A percentile compares a stretch with the other conserved stretches of the same genome.
These are phyloP conservation scores for Chaetophractus vellerosus DNA, from an alignment of 2,797 vertebrate species.

Conservation along the genomic window DNA sequence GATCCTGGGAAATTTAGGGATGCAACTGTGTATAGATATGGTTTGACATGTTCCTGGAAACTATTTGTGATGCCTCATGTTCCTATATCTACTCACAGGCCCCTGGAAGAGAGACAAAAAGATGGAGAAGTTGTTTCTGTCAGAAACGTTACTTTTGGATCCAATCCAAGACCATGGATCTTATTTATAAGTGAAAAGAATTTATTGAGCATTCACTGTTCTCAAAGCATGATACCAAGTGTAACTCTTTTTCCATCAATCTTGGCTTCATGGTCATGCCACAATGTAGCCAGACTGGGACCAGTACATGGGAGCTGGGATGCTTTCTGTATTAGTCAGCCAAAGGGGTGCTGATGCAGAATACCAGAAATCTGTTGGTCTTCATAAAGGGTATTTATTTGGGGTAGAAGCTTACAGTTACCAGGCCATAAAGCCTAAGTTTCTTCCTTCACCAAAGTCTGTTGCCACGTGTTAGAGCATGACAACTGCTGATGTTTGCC, in stretches of 20 bases:
- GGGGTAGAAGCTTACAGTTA: too few species aligned
- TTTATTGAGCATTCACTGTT: neutral
- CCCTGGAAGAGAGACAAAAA: neutral
- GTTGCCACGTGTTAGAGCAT: too few species aligned
- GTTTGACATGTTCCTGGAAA: constrained; percentile 22
- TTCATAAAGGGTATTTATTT: too few species aligned
- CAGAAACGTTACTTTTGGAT: neutral
- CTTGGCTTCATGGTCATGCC: neutral
- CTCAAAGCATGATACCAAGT: neutral
- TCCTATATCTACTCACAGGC: neutral
- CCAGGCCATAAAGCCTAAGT: too few species aligned
- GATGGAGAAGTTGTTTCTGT: neutral
- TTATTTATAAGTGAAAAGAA: neutral
- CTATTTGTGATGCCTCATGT: neutral
- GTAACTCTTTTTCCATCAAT: neutral
- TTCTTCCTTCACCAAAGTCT: too few species aligned
- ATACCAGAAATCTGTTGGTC: too few species aligned
- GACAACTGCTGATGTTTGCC: too few species aligned
- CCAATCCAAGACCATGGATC: neutral
- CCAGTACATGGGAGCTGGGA: neutral
- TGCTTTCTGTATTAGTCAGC: too few species aligned
- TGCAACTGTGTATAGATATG: neutral
- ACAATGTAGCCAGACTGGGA: too few species aligned
- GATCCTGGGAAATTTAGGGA: neutral
- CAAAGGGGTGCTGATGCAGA: too few species aligned